These are phyloP conservation scores for Himalopsyche tibetana DNA, from an alignment of 2,888 invertebrate species.

Conservation along the genomic window DNA sequence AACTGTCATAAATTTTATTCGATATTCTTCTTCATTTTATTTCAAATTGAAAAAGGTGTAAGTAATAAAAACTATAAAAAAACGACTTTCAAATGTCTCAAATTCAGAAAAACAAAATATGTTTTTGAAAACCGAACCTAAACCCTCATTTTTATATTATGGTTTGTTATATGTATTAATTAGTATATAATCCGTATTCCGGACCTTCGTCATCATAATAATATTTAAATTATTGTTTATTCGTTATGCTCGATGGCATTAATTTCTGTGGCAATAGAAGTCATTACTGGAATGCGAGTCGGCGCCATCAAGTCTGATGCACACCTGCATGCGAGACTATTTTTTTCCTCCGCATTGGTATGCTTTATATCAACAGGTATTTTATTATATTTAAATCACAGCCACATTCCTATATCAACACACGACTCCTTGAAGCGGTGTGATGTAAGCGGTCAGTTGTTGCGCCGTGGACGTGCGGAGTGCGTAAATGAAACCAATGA, in stretches of 20 bases:
- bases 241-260: background rate
- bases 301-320: conserved; percentile 43
- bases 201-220: too few relatives aligned
- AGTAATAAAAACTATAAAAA: too few relatives aligned
- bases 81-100: too few relatives aligned
- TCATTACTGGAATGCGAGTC: conserved; percentile 11
- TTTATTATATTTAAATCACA: conserved; percentile 31
- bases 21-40: too few relatives aligned
- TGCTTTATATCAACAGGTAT: conserved; percentile 3
- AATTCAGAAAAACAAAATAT: too few relatives aligned
- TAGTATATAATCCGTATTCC: too few relatives aligned
- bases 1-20: too few relatives aligned
- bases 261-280: background rate
- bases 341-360: background rate
- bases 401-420: background rate
- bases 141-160: too few relatives aligned
- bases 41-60: too few relatives aligned
- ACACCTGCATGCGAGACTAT: conserved; percentile 37
- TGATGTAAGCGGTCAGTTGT: background rate
- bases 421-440: background rate
- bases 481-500: too few relatives aligned
- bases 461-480: background rate
- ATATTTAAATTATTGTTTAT: background rate
- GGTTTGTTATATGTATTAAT: too few relatives aligned
- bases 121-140: too few relatives aligned